Percentiles rank a stretch among this genome's conserved stretches.
These are phyloP conservation scores for Laodelphax striatellus DNA, from an alignment of 1,140 invertebrate species.

Conservation along the genomic window DNA sequence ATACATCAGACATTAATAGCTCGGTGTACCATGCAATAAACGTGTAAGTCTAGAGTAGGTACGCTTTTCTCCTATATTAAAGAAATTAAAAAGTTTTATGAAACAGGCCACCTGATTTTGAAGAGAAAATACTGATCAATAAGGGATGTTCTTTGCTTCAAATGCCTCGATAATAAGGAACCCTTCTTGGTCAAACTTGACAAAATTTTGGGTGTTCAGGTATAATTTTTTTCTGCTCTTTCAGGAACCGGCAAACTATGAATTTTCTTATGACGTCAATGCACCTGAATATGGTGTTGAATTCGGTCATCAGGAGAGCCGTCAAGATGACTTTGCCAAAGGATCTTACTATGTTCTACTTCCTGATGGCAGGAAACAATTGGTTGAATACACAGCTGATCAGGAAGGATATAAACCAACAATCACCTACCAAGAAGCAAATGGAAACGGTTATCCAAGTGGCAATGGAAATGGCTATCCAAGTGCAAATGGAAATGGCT, in stretches of 20 bases:
- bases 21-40: too few relatives aligned
- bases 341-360: constrained; percentile 75
- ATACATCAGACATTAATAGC: too few relatives aligned
- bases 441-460: constrained; percentile 4
- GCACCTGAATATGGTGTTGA: constrained; percentile 54
- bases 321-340: constrained; percentile 62
- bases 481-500: not conserved
- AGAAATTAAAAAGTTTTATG: too few relatives aligned
- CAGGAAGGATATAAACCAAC: constrained; percentile 68
- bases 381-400: constrained; percentile 73
- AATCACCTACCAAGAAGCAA: constrained; percentile 31
- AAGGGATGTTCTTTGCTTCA: too few relatives aligned
- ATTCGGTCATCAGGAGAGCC: constrained; percentile 69
- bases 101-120: too few relatives aligned
- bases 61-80: too few relatives aligned
- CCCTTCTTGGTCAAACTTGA: too few relatives aligned
- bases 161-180: too few relatives aligned
- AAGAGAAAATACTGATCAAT: too few relatives aligned
- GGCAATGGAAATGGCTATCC: not conserved
- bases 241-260: constrained; percentile 71
- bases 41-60: too few relatives aligned
- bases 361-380: constrained; percentile 72
- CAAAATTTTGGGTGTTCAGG: too few relatives aligned
- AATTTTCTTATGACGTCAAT: constrained; percentile 74
- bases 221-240: constrained; percentile 13